These are phyloP conservation scores for Lycodopsis pacificus DNA, from an alignment of 2,797 vertebrate species.

Conservation along the genomic window DNA sequence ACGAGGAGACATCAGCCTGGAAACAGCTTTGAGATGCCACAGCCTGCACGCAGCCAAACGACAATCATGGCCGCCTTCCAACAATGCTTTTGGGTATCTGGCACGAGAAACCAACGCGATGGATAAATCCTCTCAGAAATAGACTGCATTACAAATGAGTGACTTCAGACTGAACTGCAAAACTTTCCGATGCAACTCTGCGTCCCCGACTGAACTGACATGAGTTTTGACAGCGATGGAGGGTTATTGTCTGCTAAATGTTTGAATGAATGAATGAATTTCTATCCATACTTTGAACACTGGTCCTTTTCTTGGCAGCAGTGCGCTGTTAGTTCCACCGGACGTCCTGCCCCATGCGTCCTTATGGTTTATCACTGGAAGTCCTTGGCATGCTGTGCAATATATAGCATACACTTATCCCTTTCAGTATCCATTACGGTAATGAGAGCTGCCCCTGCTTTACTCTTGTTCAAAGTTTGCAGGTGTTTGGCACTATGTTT, in stretches of 20 bases:
- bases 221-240: conserved; percentile 34
- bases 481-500: conserved; percentile 37
- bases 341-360: conserved; percentile 22
- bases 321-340: conserved; percentile 17
- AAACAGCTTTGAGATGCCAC: conserved; percentile 84
- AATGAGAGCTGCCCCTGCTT: conserved; percentile 44
- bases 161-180: conserved; percentile 74
- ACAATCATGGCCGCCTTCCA: conserved; percentile 89
- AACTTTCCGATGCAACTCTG: conserved; percentile 65
- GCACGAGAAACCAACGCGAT: conserved; percentile 83
- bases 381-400: conserved; percentile 20
- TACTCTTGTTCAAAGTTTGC: conserved; percentile 53
- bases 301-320: conserved; percentile 37
- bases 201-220: conserved; percentile 71
- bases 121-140: conserved; percentile 78
- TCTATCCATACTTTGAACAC: conserved; percentile 10
- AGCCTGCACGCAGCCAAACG: conserved; percentile 77
- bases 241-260: conserved; percentile 5
- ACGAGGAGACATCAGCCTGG: conserved; percentile 87
- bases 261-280: conserved; percentile 28
- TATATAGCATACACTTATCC: conserved; percentile 23
- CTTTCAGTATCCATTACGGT: conserved; percentile 59
- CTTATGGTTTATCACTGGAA: conserved; percentile 16
- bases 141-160: conserved; percentile 69
- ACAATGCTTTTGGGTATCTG: conserved; percentile 89